phyloP scores from a whole-genome alignment of 1,140 invertebrate genomes.

The Zophobas morio region DNA sequence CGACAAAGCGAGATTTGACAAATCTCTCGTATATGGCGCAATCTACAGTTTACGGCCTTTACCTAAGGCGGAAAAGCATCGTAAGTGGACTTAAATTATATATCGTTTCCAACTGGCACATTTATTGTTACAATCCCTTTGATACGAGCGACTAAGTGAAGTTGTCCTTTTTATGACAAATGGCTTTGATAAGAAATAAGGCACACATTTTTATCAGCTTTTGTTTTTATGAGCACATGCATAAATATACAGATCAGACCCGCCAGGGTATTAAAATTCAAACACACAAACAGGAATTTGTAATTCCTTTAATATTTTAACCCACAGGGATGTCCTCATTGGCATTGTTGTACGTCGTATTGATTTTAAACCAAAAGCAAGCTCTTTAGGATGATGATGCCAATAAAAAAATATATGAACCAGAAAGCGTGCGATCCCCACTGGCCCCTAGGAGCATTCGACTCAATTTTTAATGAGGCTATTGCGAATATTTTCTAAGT shows the following conservation, averaged over 20 bases:
- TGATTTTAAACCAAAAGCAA: conserved; percentile 27
- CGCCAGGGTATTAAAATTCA: not conserved
- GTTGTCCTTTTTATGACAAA: conserved; percentile 37
- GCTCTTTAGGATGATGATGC: conserved; percentile 40
- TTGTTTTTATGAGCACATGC: conserved; percentile 15
- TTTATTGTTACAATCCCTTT: conserved; percentile 37
- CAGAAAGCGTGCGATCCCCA: conserved; percentile 39
- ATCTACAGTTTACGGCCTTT: conserved; percentile 28
- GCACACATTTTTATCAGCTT: conserved; percentile 29
- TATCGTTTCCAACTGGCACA: conserved; percentile 30
- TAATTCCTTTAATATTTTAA: conserved; percentile 33
- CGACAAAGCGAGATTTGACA: conserved; percentile 22
- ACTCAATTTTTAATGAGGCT: conserved; percentile 26
- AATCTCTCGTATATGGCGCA: conserved; percentile 27
- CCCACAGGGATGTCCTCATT: conserved; percentile 16
- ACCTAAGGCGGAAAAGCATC: conserved; percentile 29
- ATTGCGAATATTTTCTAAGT: conserved; percentile 21
- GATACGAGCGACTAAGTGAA: conserved; percentile 42
- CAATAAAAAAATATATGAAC: conserved; percentile 41
- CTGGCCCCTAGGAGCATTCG: conserved; percentile 11
- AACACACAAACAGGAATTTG: not conserved
- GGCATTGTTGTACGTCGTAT: conserved; percentile 28
- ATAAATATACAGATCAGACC: not conserved
- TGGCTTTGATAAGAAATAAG: conserved; percentile 36
- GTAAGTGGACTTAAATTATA: conserved; percentile 27